phyloP scores from a whole-genome alignment of 2,113 vertebrate species.

The Embiotoca jacksoni region DNA sequence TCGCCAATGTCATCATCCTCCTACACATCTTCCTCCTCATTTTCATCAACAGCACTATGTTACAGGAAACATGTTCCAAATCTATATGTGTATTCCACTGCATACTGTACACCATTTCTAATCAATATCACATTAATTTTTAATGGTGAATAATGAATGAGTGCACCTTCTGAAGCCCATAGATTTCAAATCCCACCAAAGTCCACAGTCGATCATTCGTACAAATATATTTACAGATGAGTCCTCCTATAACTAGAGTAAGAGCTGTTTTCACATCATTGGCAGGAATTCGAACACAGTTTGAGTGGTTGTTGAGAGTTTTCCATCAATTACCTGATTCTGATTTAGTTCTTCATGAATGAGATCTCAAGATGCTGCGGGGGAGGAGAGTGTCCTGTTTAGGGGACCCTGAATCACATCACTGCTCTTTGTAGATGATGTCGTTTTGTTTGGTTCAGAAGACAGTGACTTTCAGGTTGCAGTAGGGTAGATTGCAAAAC shows the following conservation, averaged over 20 bases:
- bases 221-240: neutral
- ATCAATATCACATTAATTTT: slow-evolving; percentile 8
- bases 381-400: neutral
- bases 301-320: neutral
- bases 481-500: neutral
- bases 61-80: neutral
- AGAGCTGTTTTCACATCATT: slow-evolving; percentile 4
- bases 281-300: neutral
- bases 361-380: neutral
- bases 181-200: slow-evolving; percentile 2
- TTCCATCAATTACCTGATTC: neutral
- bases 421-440: neutral
- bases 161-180: neutral
- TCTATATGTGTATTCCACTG: neutral
- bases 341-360: neutral
- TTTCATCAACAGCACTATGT: neutral
- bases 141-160: neutral
- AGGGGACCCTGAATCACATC: neutral
- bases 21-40: neutral
- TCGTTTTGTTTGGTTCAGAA: neutral
- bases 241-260: neutral
- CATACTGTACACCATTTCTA: neutral
- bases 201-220: neutral
- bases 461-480: neutral
- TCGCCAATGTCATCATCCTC: neutral